Base-by-base conservation (phyloP, 2,797 vertebrate genomes). In the Sphenodon punctatus region DNA sequence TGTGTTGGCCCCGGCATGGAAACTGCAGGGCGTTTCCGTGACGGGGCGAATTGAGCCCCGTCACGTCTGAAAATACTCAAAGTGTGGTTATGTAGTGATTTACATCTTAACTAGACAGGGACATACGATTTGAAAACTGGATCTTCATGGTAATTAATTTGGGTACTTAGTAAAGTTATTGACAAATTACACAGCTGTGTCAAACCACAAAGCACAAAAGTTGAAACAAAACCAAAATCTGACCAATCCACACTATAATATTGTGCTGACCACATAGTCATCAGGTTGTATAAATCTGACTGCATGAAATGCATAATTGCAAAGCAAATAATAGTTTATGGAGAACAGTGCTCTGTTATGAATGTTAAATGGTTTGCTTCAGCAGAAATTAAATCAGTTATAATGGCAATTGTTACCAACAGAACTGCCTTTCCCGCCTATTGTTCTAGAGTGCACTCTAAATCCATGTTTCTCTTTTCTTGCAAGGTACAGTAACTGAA, bases 161-260 rank as follows among this genome's bases (percentile, higher is more conserved):
- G 84, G 78, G 89, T 91, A 88, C 46, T 84, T 63, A 80, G 22
- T 87, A 42, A 78, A 89, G 84, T 89, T 80, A 89, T 39, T 81
- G 75, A 71, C 39, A 64, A 75, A 75, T 75, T 78, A 75, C 85
- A 66, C 43, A 87, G 25, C 45, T 80, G 23, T 39, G 22, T 72
- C 75, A 68, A 39, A 79, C 49, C 80, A 63, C 48, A 71, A 89
- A 81, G 7, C 39, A 63, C 60, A 14, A 5, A 75, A 60, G 56
- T 81, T 84, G 76, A 72, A 63, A 49, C 41, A 78, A 58, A 78
- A 89, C 30, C 67, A 78, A 46, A 53, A 42, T 9, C 20, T 82
- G 67, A 64, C 75, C 53, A 41, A 46, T 8, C 38, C 65, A 53
- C 32, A 65, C 12, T 56, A 64, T 69, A 77, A 61, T 69, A 82